Evolutionary conservation across 1,140 invertebrate genomes (phyloP), one percentile per base, ranked within the genome.

Genomic region (Cepaea nemoralis): DNA sequence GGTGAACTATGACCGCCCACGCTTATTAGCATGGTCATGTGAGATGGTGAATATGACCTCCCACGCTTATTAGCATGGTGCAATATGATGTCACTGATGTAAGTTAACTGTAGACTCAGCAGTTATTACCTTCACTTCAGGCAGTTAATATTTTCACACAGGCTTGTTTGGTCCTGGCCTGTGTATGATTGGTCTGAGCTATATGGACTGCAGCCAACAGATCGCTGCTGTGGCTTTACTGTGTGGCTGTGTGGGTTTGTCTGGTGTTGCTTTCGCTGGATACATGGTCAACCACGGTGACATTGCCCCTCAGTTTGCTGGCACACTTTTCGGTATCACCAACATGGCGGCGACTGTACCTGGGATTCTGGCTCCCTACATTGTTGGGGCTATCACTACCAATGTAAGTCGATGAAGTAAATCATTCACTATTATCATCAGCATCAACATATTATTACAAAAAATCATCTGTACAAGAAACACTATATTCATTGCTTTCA

Each of bases 261-360:
- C 85, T 67, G 87, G 87, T 0, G 84, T 89, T 35, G 85, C 84
- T 27, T 86, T 89, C 77, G 83, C 95, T 16, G 96, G 95, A 73
- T 96, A 87, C 89, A 95, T 95, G 87, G 95, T 97, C 6, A 97
- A 97, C 91, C 95, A 96, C 87, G 91, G 97, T 87, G 96, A 97
- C 89, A 95, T 97, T 81, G 96, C 96, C 3, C 88, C 89, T 14
- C 84, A 97, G 71, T 99, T 87, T 77, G 96, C 96, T 14, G 96
- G 94, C 95, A 88, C 89, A 6, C 90, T 97, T n/a, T 96, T 97
- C 94, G 96, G 96, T 0, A 93, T 97, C 55, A 95, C 95, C 0
- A 97, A 97, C 89, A 96, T 95, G 0, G 92, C 97, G 81, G 96
- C 95, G 0, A 97, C 96, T 0, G 89, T 97, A 77, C 96, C 96